Evolutionary conservation across 2,888 invertebrate genomes (phyloP), one percentile per base, ranked within the genome.

Genomic region (Drosophila niveifrons): DNA sequence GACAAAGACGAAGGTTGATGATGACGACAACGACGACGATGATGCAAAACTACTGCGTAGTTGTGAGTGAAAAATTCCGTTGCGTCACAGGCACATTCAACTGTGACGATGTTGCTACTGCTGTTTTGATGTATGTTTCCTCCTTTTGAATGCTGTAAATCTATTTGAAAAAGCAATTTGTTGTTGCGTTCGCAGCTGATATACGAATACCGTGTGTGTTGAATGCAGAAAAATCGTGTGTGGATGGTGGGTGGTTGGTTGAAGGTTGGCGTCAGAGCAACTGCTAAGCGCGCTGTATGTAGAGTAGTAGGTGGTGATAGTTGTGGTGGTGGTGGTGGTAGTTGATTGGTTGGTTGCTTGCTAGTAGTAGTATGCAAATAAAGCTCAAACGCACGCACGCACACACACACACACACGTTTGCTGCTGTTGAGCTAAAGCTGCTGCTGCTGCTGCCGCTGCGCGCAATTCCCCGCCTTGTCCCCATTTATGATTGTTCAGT

Each of bases 381-480:
- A 69, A 79, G 57, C 52, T 56, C 59, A 67, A 50, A 65, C 57
- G 66, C 63, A 71, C 59, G 66, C 67, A 48, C 57, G 34, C 63
- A 31, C 57, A 44, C 53, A 55, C 59, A 55, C 66, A 68, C 62
- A 69, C 71, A 78, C 66, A 83, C 64, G 66, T 83, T 74, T 78
- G 83, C 83, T 78, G 83, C 83, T 83, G 83, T 78, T 73, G 88
- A 75, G 88, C 88, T 86, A 75, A 77, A 77, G 83, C 79, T 76
- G 79, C 75, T 43, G 63, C 62, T 61, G 75, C 74, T 75, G 74
- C 85, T 82, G 88, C 88, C 72, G 88, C 82, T 57, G 82, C 83
- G 82, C 83, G 83, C 88, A 82, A 83, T 88, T 85, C n/a, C 83
- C 83, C 83, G 88, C 83, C 88, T 84, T 88, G 83, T 84, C 83